Percentiles rank a stretch among this genome's conserved stretches.
phyloP scores from a whole-genome alignment of 2,113 vertebrate species.

The Neofelis nebulosa region DNA sequence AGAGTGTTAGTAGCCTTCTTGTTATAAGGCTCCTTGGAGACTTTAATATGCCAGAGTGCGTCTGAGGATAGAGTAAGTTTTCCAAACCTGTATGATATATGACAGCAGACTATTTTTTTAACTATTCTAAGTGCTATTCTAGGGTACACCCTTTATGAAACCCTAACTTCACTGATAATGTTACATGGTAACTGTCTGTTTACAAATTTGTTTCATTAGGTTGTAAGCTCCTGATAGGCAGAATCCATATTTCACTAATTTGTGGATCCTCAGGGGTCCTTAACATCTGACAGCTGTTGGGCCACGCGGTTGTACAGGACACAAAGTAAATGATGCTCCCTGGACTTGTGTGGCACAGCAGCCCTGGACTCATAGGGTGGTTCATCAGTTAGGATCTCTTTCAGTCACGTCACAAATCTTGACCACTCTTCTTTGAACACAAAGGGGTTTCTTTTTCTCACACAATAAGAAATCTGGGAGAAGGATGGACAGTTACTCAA shows the following conservation, averaged over 20 bases:
- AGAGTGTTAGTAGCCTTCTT: neutral
- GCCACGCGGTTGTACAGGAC: neutral
- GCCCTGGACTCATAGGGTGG: fast-evolving
- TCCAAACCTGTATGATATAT: neutral
- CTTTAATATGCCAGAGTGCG: neutral
- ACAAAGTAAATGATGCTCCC: neutral
- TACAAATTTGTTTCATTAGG: neutral
- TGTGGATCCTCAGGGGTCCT: neutral
- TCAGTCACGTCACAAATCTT: neutral
- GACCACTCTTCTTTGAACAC: neutral
- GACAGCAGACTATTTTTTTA: neutral
- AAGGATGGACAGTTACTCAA: neutral
- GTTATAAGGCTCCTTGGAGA: neutral
- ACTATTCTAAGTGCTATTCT: neutral
- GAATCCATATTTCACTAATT: neutral
- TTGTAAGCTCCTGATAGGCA: neutral
- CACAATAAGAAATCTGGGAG: neutral
- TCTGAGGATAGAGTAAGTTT: neutral
- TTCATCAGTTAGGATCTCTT: neutral
- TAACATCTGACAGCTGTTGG: neutral
- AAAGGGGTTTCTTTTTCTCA: neutral
- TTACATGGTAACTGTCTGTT: neutral
- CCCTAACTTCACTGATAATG: neutral
- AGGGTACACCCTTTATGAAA: neutral
- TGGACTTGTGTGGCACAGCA: fast-evolving